Evolutionary conservation across 1,140 invertebrate genomes (phyloP), one percentile per base, ranked within the genome.

Genomic region (Myzus persicae): DNA sequence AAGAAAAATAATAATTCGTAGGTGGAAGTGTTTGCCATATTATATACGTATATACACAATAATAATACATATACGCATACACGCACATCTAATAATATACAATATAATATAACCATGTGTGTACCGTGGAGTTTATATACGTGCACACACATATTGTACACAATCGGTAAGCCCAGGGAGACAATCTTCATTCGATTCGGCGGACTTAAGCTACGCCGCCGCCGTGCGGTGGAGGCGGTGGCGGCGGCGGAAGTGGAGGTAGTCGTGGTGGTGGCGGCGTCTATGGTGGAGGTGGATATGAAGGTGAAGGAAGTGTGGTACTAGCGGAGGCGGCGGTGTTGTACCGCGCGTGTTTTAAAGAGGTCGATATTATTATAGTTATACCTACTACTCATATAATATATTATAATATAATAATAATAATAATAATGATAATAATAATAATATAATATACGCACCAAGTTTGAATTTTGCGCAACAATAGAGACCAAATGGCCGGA

Each of bases 1-100:
- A 51, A 88, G 40, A 88, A 90, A 90, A 59, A 90, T 54, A 90
- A 90, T 90, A 54, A 90, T 90, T 90, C 88, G 88, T 90, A 90
- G 88, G 88, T 90, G 46, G 87, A 87, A 31, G 87, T 38, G n/a
- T 54, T 48, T 44, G 88, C 36, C 46, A n/a, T 51, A 51, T 40
- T 18, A 36, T 48, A 44, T 20, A 38, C 38, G 22, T 31, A 42
- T 44, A 31, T 38, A 26, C 24, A 42, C 11, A 31, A 31, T 85
- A 42, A 46, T 89, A 48, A 22, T 88, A 88, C 20, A 46, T 18
- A 44, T 44, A 87, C 18, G 31, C 31, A 46, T 44, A 36, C 24
- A 42, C 24, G 4, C 36, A 9, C 8, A 26, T 84, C 26, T 85
- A 44, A 85, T 85, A 84, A 81, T 81, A 81, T 48, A 48, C 18